Conservation (phyloP, 2,113 vertebrate genomes). For the Pseudorectes ferrugineus region DNA sequence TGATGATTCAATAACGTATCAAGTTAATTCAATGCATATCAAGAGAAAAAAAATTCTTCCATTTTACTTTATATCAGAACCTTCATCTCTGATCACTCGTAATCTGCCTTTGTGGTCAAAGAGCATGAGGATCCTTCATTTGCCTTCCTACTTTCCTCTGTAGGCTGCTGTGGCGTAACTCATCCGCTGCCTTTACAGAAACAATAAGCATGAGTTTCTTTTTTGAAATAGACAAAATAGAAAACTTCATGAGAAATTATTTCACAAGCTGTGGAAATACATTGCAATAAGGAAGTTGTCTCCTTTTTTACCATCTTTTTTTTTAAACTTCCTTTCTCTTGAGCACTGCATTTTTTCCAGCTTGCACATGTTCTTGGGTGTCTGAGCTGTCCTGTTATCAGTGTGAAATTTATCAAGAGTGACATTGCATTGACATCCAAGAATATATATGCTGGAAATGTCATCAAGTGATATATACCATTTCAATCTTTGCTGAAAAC, state of each 20-base stretch:
- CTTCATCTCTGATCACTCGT: not conserved
- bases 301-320: not conserved
- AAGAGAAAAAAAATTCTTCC: not conserved
- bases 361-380: not conserved
- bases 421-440: not conserved
- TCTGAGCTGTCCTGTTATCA: not conserved
- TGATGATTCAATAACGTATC: not conserved
- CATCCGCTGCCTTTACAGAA: not conserved
- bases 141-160: not conserved
- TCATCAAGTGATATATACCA: not conserved
- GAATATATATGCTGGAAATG: not conserved
- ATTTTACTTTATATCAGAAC: not conserved
- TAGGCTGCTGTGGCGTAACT: not conserved
- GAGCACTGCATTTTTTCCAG: not conserved
- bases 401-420: not conserved
- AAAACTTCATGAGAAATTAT: not conserved
- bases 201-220: not conserved
- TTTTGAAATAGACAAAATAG: not conserved
- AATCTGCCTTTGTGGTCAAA: not conserved
- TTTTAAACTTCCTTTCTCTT: not conserved
- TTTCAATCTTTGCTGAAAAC: not conserved
- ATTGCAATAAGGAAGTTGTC: not conserved
- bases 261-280: not conserved
- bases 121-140: not conserved
- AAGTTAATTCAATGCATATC: not conserved